phyloP scores from a whole-genome alignment of 2,888 invertebrate species.

The Phortica magna region DNA sequence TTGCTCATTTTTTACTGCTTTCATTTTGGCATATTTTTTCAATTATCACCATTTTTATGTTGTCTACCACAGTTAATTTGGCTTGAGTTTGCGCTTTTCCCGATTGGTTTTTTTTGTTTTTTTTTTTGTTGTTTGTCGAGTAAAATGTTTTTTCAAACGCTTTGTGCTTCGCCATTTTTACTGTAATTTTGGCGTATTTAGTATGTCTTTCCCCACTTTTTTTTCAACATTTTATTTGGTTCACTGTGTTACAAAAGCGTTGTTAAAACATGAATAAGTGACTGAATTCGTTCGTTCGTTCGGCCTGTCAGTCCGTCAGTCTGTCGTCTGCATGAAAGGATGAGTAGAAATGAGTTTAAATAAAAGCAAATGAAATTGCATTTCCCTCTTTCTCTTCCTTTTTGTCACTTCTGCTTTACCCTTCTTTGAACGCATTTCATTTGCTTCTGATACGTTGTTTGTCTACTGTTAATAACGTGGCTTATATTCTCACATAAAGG shows the following conservation, averaged over 20 bases:
- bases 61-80: conserved; percentile 7
- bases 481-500: conserved; percentile 66
- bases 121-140: not conserved
- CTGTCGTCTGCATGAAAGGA: not conserved
- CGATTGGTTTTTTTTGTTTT: not conserved
- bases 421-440: conserved; percentile 9
- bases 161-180: not conserved
- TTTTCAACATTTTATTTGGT: not conserved
- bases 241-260: conserved; percentile 2
- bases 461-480: conserved; percentile 64
- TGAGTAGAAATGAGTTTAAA: too few relatives aligned
- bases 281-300: conserved; percentile 49
- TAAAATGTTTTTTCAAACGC: not conserved
- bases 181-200: not conserved
- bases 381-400: conserved; percentile 31
- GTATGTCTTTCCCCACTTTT: not conserved
- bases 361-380: not conserved
- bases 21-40: conserved; percentile 20
- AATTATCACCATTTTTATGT: conserved; percentile 16
- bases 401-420: conserved; percentile 38
- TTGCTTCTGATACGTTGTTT: conserved; percentile 4
- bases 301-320: conserved; percentile 4
- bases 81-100: not conserved
- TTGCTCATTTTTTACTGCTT: not conserved
- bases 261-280: conserved; percentile 45